Evolutionary conservation across 2,888 invertebrate species (phyloP), one percentile per base, ranked within the genome.

Genomic region (Caenorhabditis sp.): DNA sequence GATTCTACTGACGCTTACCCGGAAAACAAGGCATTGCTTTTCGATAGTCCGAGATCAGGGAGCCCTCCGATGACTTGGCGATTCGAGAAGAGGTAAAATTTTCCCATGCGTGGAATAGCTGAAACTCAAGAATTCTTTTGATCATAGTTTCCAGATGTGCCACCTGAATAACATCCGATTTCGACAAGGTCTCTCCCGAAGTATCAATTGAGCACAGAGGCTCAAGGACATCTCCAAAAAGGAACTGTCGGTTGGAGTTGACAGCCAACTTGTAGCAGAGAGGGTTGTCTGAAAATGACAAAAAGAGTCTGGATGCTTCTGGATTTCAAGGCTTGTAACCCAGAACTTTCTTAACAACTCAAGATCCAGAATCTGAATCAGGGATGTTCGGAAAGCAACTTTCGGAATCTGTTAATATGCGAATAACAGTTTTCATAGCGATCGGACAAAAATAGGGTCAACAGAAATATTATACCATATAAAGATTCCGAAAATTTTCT

Each of bases 21-120:
- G 80, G 80, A 35, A 81, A 81, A 51, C 80, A 81, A 0, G 80
- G 80, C 80, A 81, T 81, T 0, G 80, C 80, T 38, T 81, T 81
- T 38, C 80, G 14, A 19, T 75, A 69, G 0, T 75, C 76, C 0
- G 47, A 16, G 31, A 69, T 38, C 4, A 72, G 12, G 0, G 54
- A 44, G 1, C 1, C 12, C 10, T 19, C 2, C 28, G 54, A 38
- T 35, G 16, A 24, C 12, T 24, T 19, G 26, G 47, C n/a, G 14
- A 80, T n/a, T 66, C 64, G 70, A 10, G 63, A 31, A 35, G 63
- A 24, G 0, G 81, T 72, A 10, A n/a, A 19, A 0, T n/a, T 44
- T 28, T 81, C 56, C 81, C 81, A 81, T 10, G 14, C 14, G 35
- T 80, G 80, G 26, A 74, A 80, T 1, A 80, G 14, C 74, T 80